Evolutionary conservation across 2,888 invertebrate genomes (phyloP).

Genomic region (Xanthostigma xanthostigma): DNA sequence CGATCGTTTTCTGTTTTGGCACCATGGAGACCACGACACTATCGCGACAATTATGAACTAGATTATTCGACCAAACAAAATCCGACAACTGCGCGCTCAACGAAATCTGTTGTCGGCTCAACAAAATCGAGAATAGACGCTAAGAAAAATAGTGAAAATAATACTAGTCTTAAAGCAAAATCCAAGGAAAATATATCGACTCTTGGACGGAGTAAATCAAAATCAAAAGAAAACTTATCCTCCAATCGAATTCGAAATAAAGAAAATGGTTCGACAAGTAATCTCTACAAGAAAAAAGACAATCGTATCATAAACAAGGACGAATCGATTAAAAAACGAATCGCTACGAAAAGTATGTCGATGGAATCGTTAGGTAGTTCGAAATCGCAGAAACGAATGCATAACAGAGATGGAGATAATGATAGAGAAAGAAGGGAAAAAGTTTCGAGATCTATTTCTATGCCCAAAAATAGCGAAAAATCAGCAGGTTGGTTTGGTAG

Average conservation of each 20-base stretch:
- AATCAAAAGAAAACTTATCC: constrained; percentile 21
- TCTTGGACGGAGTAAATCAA: constrained; percentile 17
- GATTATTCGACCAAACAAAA: constrained; percentile 51
- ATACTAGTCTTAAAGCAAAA: constrained; percentile 20
- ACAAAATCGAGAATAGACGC: constrained; percentile 22
- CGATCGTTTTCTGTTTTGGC: constrained; percentile 70
- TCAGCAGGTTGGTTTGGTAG: constrained; percentile 51
- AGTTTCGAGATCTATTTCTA: constrained; percentile 49
- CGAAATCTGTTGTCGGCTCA: constrained; percentile 26
- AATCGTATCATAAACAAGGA: constrained; percentile 30
- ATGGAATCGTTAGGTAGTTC: constrained; percentile 44
- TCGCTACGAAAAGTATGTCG: constrained; percentile 39
- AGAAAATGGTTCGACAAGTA: not conserved
- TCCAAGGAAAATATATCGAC: constrained; percentile 26
- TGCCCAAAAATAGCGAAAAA: constrained; percentile 56
- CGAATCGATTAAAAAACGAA: constrained; percentile 22
- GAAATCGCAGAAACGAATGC: constrained; percentile 18
- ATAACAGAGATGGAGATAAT: constrained; percentile 18
- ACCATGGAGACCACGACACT: constrained; percentile 67
- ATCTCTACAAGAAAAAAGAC: constrained; percentile 25
- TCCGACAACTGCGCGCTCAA: constrained; percentile 28
- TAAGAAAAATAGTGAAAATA: constrained; percentile 22
- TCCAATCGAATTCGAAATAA: not conserved
- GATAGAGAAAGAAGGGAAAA: constrained; percentile 29
- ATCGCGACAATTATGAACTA: constrained; percentile 58